These are phyloP conservation scores for Taenioides sp. DNA, from an alignment of 2,797 vertebrate species.

Conservation along the genomic window DNA sequence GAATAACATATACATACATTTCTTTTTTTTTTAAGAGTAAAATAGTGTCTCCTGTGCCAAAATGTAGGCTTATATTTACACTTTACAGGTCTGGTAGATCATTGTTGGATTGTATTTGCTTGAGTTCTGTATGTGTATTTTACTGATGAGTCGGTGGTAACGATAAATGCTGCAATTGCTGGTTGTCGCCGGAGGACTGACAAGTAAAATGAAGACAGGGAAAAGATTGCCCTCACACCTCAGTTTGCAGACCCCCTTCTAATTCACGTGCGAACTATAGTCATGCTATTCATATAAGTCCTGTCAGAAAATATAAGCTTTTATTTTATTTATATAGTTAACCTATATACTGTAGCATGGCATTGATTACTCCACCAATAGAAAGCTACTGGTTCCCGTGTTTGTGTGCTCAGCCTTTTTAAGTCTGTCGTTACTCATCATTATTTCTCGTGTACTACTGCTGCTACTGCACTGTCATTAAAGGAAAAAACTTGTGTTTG, in stretches of 20 bases:
- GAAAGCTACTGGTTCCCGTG: slow-evolving; percentile 14
- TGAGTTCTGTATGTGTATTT: slow-evolving; percentile 21
- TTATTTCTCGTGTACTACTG: slow-evolving; percentile 32
- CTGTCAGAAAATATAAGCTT: not conserved
- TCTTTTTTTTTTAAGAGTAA: not conserved
- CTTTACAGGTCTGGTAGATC: not conserved
- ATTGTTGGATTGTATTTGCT: not conserved
- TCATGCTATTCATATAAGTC: slow-evolving; percentile 16
- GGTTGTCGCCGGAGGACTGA: slow-evolving; percentile 41
- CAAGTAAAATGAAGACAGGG: slow-evolving; percentile 39
- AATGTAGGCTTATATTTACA: not conserved
- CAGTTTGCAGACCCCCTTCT: slow-evolving; percentile 37
- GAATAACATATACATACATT: too few species aligned
- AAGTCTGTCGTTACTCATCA: slow-evolving; percentile 44
- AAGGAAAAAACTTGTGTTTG: slow-evolving; percentile 33
- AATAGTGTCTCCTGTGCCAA: not conserved
- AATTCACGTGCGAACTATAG: slow-evolving; percentile 38
- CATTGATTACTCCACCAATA: slow-evolving; percentile 53
- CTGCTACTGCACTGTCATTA: slow-evolving; percentile 36
- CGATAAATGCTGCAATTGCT: slow-evolving; percentile 49
- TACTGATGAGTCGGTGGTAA: slow-evolving; percentile 15
- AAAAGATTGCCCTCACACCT: slow-evolving; percentile 38
- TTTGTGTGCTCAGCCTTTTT: slow-evolving; percentile 32
- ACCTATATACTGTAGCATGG: not conserved
- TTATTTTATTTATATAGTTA: not conserved